These are phyloP conservation scores for Caenorhabditis angaria DNA, from an alignment of 2,888 invertebrate species.

Conservation along the genomic window DNA sequence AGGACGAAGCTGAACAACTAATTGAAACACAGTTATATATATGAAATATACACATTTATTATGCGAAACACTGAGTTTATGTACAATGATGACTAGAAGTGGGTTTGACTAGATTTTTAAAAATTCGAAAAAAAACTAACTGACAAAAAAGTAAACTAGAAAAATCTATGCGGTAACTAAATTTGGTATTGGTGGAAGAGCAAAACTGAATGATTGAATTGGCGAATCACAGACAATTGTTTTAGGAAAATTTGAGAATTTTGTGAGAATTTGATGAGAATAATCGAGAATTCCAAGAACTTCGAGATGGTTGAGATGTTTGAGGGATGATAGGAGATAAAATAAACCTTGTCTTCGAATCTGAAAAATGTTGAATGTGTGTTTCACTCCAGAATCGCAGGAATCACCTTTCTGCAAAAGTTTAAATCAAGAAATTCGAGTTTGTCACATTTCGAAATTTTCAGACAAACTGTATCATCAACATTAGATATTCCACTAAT, in stretches of 20 bases:
- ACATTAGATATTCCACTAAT: constrained; percentile 33
- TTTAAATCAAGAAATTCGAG: constrained; percentile 30
- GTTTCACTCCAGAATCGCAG: too few relatives aligned
- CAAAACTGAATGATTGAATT: constrained; percentile 22
- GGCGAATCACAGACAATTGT: constrained; percentile 32
- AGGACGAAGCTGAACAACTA: too few relatives aligned
- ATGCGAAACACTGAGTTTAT: too few relatives aligned
- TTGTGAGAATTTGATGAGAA: constrained; percentile 33
- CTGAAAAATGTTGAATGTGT: constrained; percentile 11
- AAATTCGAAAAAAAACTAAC: constrained; percentile 11
- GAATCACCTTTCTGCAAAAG: constrained; percentile 28
- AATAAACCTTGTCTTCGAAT: constrained; percentile 20
- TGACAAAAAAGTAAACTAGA: too few relatives aligned
- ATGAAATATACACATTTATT: too few relatives aligned
- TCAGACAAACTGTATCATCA: constrained; percentile 27
- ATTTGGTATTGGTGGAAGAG: constrained; percentile 29
- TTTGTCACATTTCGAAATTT: constrained; percentile 22
- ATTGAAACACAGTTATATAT: too few relatives aligned
- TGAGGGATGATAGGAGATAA: constrained; percentile 25
- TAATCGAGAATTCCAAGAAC: constrained; percentile 40
- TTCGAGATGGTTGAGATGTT: constrained; percentile 24
- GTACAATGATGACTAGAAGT: neutral
- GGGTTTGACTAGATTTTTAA: neutral
- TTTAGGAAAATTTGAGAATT: constrained; percentile 16
- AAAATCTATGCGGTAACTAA: constrained; percentile 18